Evolutionary conservation across 2,888 invertebrate species (phyloP).

Genomic region (Pilophorus perplexus): DNA sequence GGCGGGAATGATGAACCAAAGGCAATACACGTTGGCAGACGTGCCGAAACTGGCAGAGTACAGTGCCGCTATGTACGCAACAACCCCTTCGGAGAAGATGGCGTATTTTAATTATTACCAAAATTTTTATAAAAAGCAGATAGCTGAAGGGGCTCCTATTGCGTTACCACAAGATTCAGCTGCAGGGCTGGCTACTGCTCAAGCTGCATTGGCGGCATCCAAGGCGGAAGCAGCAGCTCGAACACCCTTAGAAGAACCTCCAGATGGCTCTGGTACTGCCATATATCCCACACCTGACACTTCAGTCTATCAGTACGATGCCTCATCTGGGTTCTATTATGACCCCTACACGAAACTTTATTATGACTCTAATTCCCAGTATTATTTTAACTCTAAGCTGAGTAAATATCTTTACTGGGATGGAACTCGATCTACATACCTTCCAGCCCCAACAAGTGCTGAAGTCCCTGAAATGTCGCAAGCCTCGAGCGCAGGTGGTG

Average conservation of each 20-base stretch:
- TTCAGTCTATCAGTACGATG: conserved; percentile 88
- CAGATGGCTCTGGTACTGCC: conserved; percentile 48
- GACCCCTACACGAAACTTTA: conserved; percentile 90
- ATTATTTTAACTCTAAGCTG: conserved; percentile 90
- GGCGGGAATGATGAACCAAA: conserved; percentile 36
- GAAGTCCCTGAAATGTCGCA: conserved; percentile 23
- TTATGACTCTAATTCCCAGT: conserved; percentile 93
- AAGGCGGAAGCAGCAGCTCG: conserved; percentile 42
- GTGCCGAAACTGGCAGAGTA: conserved; percentile 73
- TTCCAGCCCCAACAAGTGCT: conserved; percentile 52
- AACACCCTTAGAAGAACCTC: conserved; percentile 45
- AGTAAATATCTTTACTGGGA: conserved; percentile 97
- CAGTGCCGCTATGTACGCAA: conserved; percentile 71
- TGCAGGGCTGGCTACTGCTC: conserved; percentile 83
- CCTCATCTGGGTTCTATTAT: conserved; percentile 92
- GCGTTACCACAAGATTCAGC: conserved; percentile 54
- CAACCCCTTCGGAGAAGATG: conserved; percentile 66
- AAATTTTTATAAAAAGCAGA: conserved; percentile 67
- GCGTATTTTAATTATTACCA: conserved; percentile 70
- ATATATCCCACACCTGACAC: conserved; percentile 70
- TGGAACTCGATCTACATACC: conserved; percentile 57
- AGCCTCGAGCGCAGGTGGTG: conserved; percentile 50
- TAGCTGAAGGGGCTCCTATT: conserved; percentile 56
- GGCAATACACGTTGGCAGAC: conserved; percentile 61
- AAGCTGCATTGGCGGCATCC: conserved; percentile 74